Evolutionary conservation across 23 tunicate species (phyloP), one percentile per base, ranked within the genome.

Genomic region (Pegea sp.): DNA sequence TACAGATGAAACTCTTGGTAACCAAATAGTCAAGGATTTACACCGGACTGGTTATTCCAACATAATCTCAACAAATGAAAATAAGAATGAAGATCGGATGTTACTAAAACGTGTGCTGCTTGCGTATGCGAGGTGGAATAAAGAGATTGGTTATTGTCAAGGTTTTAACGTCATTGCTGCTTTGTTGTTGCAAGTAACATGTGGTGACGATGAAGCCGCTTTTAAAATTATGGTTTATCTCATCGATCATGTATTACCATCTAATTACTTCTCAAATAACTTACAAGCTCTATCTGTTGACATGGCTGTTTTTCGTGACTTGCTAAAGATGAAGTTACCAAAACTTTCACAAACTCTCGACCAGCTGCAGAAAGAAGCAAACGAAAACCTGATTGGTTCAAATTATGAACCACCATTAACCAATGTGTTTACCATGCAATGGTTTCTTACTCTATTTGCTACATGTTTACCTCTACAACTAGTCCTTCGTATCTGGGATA

Each of bases 391-490:
- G 4, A 20, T 25, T 46, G 69, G 76, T 25, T 66, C 77, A 13
- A 62, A 56, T 31, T 77, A 89, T 52, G 98, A 89, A 43, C 98
- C 98, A 2, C 98, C 98, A 0, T 56, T 89, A n/a, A 77, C 91
- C 32, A 89, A 76, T 67, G 90, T 77, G n/a, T 89, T 76, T 53
- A 89, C 89, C 28, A 89, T 89, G 98, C 98, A 89, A 44, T 76
- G 90, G 90, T 76, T 84, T 59, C 62, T 84, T 30, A 84, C 98
- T 1, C 34, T 76, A 21, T 89, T 77, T 30, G 79, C 80, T 4
- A 89, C 90, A 0, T 89, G 78, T 33, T 48, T 89, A 23, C 98
- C 98, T 5, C 24, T 57, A 11, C 60, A 77, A 29, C 67, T 66
- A 19, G 90, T 89, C 52, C 44, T 76, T 22, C 56, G 98, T 42